Evolutionary conservation across 2,113 vertebrate genomes (phyloP).

Genomic region (Callorhinus ursinus): DNA sequence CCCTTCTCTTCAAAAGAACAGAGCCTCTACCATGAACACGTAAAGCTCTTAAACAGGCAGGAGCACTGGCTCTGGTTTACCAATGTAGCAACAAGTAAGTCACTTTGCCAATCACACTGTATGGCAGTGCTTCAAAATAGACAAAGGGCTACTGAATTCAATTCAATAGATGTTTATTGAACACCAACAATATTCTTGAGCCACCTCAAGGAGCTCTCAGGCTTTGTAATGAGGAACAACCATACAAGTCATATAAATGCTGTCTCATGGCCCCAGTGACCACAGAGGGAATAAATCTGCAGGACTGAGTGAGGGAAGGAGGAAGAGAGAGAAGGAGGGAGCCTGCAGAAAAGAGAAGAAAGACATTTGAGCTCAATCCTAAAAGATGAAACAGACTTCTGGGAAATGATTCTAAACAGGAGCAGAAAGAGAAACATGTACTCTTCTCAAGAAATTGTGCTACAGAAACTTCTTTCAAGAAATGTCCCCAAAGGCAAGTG

Average conservation of each 20-base stretch:
- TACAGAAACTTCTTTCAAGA: too few species aligned
- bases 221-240: neutral
- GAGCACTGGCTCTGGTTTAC: neutral
- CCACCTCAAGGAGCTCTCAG: neutral
- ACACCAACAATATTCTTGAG: neutral
- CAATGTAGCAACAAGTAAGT: neutral
- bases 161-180: neutral
- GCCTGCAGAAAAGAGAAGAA: neutral
- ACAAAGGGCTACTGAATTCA: slow-evolving; percentile 32
- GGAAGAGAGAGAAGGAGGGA: neutral
- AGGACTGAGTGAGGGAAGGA: neutral
- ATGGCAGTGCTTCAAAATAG: neutral
- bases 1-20: slow-evolving; percentile 7
- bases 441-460: neutral
- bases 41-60: neutral
- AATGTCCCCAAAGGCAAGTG: too few species aligned
- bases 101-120: neutral
- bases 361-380: neutral
- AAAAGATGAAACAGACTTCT: neutral
- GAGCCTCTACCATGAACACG: neutral
- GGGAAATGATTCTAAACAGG: neutral
- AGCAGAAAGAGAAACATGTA: neutral
- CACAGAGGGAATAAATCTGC: neutral
- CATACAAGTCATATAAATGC: neutral
- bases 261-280: too few species aligned